Conservation (phyloP, 92 coral and sea anemone genomes). For the Porites lobata region DNA sequence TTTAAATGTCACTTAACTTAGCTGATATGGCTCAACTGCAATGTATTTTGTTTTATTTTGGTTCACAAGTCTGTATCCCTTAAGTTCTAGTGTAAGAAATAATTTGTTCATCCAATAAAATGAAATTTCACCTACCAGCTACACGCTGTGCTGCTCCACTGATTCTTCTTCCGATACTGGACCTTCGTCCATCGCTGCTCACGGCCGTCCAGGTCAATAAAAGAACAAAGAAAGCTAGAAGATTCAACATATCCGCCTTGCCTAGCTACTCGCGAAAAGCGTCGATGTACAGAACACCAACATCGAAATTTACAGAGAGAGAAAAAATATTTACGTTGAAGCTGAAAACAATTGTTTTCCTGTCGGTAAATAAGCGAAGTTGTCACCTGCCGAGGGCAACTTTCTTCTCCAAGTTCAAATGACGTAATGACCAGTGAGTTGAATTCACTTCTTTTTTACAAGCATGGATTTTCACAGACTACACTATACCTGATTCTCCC, state of each 20-base stretch:
- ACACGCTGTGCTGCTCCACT: conserved; percentile 40
- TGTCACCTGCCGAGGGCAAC: conserved; percentile 35
- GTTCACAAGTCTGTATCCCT: neutral
- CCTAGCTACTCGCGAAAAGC: conserved; percentile 24
- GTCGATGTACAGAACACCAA: conserved; percentile 7
- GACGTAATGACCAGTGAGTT: conserved; percentile 35
- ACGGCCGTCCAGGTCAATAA: neutral
- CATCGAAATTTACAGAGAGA: neutral
- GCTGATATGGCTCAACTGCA: no score
- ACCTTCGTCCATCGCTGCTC: conserved; percentile 2
- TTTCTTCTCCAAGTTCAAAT: conserved; percentile 8
- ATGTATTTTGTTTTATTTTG: no score
- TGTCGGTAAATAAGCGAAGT: conserved; percentile 11
- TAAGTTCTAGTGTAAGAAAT: neutral
- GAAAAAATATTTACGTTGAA: conserved; percentile 23
- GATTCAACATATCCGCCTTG: conserved; percentile 14
- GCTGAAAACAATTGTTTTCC: conserved; percentile 17
- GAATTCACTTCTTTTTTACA: neutral
- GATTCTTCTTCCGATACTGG: conserved; percentile 5
- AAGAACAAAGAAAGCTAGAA: conserved; percentile 7
- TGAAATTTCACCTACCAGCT: conserved; percentile 32
- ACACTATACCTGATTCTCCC: no score
- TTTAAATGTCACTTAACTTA: no score
- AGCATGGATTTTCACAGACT: no score
- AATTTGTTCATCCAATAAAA: conserved; percentile 5